Evolutionary conservation across 2,888 invertebrate genomes (phyloP), one percentile per base, ranked within the genome.

Genomic region (Drosophila villosipedis): DNA sequence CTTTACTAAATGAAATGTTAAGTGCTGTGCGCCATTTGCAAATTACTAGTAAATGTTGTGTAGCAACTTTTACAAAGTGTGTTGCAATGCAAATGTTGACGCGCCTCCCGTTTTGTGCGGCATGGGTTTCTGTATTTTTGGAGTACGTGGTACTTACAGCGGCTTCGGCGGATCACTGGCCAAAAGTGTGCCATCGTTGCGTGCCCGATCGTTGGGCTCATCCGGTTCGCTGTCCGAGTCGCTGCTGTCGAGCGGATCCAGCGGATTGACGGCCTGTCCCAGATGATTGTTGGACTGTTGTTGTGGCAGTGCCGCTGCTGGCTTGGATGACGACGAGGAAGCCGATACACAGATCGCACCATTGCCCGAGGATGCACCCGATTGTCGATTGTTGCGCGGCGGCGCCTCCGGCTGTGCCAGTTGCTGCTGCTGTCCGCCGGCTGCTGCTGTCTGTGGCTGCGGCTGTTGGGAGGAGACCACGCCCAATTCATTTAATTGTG

Each of bases 91-190:
- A 54, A 53, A 28, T 43, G 30, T 41, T 74, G 70, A 66, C 68
- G 80, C 78, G 73, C 73, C 78, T 69, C 54, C 58, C 69, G 69
- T 78, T 79, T 79, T 79, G 73, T 73, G 78, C 66, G 66, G 47
- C 60, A 39, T 57, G 39, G 14, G 14, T 30, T 47, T 22, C 2
- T n/a, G 30, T 37, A n/a, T n/a, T 39, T 43, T 19, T 25, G 35
- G 25, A 10, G 9, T 39, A 4, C 37, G 41, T 4, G 22, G n/a
- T 88, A 96, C 97, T 96, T 94, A 97, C 98, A 99, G 96, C 89
- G 99, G 99, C 94, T 98, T 97, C 30, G 99, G 98, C 66, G 99
- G 98, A 94, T 99, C 99, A 91, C 98, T 98, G 76, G 99, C 99
- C 64, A 98, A 95, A 66, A 99, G 94, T 3, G 99, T 99, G 76